Conservation (phyloP, 2,888 invertebrate genomes). For the Ypsolopha scabrella region DNA sequence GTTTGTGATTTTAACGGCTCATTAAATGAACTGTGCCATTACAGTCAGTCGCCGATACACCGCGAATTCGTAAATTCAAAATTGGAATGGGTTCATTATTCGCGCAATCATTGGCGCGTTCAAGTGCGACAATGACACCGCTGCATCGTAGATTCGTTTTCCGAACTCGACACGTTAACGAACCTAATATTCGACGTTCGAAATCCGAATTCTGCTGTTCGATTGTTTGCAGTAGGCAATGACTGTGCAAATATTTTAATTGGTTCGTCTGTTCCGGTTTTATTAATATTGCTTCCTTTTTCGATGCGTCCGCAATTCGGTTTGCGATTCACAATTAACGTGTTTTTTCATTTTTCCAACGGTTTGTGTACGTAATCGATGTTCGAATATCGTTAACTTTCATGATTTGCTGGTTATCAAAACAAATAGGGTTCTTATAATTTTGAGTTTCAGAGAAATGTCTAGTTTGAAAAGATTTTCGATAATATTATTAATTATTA, state of each 20-base stretch:
- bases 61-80: slow-evolving; percentile 26
- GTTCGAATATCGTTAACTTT: too few relatives aligned
- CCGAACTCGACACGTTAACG: slow-evolving; percentile 20
- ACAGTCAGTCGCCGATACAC: slow-evolving; percentile 27
- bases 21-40: slow-evolving; percentile 37
- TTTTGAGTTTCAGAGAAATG: too few relatives aligned
- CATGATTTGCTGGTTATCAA: too few relatives aligned
- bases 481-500: too few relatives aligned
- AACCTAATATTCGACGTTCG: slow-evolving; percentile 21
- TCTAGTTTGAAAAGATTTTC: too few relatives aligned
- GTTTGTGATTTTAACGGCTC: slow-evolving; percentile 35
- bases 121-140: slow-evolving; percentile 2
- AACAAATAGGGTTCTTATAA: too few relatives aligned
- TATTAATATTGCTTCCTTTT: slow-evolving; percentile 17
- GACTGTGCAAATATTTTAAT: slow-evolving; percentile 24
- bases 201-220: slow-evolving; percentile 19
- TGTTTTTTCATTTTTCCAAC: not conserved
- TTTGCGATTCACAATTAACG: slow-evolving; percentile 6
- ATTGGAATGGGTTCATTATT: slow-evolving; percentile 29
- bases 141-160: not conserved
- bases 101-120: slow-evolving; percentile 9
- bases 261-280: slow-evolving; percentile 22
- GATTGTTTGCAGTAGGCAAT: slow-evolving; percentile 34
- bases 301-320: slow-evolving; percentile 12
- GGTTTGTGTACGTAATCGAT: too few relatives aligned